These are phyloP conservation scores for Notolabrus celidotus DNA, from an alignment of 2,797 vertebrate species.

Conservation along the genomic window DNA sequence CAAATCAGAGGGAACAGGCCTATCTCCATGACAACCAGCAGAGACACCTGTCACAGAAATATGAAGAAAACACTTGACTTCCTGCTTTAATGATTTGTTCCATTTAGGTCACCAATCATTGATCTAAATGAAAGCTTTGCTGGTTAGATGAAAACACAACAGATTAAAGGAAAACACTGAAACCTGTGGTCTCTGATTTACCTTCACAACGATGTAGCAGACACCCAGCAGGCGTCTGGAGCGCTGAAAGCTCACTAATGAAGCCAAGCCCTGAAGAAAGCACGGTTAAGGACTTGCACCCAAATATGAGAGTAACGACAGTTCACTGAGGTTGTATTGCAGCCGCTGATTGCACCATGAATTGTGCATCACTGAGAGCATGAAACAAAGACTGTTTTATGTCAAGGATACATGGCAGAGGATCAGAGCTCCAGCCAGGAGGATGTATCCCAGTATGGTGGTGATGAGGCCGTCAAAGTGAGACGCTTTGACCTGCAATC, in stretches of 20 bases:
- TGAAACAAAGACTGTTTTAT: too few species aligned
- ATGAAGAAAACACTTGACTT: conserved; percentile 3
- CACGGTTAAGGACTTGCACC: conserved; percentile 82
- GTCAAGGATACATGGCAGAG: conserved; percentile 96
- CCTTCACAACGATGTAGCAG: conserved; percentile 98
- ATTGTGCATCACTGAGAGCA: too few species aligned
- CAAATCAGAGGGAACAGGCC: conserved; percentile 98
- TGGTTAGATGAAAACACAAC: conserved; percentile 12
- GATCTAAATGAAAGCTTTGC: background rate
- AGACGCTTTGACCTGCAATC: conserved; percentile 90
- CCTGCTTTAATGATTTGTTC: conserved; percentile 6
- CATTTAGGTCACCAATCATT: conserved; percentile 6
- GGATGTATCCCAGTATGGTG: conserved; percentile 95
- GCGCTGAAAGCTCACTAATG: conserved; percentile 93
- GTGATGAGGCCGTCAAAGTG: conserved; percentile 98
- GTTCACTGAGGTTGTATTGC: too few species aligned
- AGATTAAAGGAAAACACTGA: background rate
- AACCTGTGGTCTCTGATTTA: conserved; percentile 68
- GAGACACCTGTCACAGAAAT: conserved; percentile 87
- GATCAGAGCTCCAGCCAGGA: conserved; percentile 93
- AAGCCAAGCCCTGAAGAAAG: conserved; percentile 86
- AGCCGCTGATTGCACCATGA: too few species aligned
- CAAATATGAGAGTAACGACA: background rate
- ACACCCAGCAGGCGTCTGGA: conserved; percentile 94
- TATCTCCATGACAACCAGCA: conserved; percentile 97